A percentile compares a stretch with the other conserved stretches of the same genome.
Evolutionary conservation across 2,113 vertebrate genomes (phyloP).

Genomic region (Sorex fumeus): DNA sequence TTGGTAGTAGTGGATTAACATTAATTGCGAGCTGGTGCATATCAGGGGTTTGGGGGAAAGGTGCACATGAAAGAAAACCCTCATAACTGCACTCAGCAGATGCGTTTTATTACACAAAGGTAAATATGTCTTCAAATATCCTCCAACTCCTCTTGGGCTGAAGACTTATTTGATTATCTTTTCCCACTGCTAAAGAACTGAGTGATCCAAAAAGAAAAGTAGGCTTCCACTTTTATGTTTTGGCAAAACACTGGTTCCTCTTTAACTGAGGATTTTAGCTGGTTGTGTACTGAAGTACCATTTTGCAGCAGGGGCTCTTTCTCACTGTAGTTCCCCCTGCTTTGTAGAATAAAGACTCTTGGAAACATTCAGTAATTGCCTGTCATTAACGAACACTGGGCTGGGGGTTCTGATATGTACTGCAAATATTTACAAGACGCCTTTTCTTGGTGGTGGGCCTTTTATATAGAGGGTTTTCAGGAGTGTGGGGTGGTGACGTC

Average conservation of each 20-base stretch:
- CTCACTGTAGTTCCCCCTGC: background rate
- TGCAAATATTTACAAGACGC: background rate
- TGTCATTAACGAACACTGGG: background rate
- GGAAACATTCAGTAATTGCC: background rate
- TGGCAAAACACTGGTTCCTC: conserved; percentile 31
- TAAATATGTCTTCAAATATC: background rate
- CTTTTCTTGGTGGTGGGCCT: background rate
- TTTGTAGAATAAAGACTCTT: conserved; percentile 20
- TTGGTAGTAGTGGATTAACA: background rate
- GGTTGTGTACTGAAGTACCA: conserved; percentile 21
- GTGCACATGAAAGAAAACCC: background rate
- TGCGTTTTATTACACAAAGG: background rate
- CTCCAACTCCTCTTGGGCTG: background rate
- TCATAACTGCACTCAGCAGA: background rate
- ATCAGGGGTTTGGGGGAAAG: conserved; percentile 41
- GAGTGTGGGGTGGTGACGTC: background rate
- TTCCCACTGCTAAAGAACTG: background rate
- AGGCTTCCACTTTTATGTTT: conserved; percentile 37
- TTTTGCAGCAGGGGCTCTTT: conserved; percentile 24
- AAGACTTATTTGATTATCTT: conserved; percentile 37
- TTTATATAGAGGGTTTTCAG: background rate
- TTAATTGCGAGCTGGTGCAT: background rate
- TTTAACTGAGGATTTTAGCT: conserved; percentile 24
- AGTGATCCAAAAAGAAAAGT: background rate
- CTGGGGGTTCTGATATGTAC: background rate